Evolutionary conservation across 2,888 invertebrate species (phyloP), one percentile per base, ranked within the genome.

Genomic region (Cephonodes hylas): DNA sequence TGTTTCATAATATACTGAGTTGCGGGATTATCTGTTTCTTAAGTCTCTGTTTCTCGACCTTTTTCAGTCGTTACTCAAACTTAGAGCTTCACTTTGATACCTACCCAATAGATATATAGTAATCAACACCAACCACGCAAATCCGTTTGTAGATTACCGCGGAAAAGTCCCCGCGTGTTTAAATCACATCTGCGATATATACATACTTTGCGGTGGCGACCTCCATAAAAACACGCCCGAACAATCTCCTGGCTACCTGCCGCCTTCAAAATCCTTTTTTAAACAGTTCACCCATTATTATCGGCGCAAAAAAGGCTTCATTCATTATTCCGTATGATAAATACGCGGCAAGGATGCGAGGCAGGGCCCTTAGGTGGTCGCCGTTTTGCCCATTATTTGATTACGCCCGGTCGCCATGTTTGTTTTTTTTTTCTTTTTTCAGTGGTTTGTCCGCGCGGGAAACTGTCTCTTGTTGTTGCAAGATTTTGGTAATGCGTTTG

Each of bases 301-400:
- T 69, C 66, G 67, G 65, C 63, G 66, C 64, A 66, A 70, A 70
- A 72, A 69, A 68, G 71, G 71, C 67, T 69, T 67, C 66, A 69
- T 70, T 69, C 66, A 72, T 72, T 69, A 72, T 72, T 69, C 71
- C 66, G 66, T 69, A 66, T 70, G 70, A 71, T 70, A 70, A 69
- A 71, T 69, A 67, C 64, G 69, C 66, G 65, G 73, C 63, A 60
- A 63, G 66, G 63, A 66, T 56, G 42, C 73, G 77, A 72, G 75
- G 76, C 45, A 76, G 76, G 77, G 74, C 83, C 84, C 82, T 84
- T 79, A 82, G 77, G 77, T 80, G 77, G 76, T 75, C 72, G 66
- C 66, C 66, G 68, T 68, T 65, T 67, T 61, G 73, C 44, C 73
- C 82, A 85, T 85, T 84, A 87, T 87, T 86, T 85, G 86, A 84